Conservation (phyloP, 2,113 vertebrate species). For the Grammomys dolichurus region DNA sequence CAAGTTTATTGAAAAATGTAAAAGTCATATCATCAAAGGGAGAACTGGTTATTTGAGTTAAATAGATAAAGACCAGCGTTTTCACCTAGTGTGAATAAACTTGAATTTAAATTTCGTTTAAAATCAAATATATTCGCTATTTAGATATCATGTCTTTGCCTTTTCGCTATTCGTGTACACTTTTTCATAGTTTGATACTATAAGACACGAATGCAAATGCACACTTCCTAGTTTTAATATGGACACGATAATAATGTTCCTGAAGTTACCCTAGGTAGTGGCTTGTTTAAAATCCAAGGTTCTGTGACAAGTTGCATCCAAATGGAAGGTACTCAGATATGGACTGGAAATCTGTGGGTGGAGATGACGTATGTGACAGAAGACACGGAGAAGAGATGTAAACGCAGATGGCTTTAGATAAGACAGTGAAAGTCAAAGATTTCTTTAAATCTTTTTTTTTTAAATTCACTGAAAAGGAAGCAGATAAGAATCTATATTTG, state of each 20-base stretch:
- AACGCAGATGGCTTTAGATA: constrained; percentile 72
- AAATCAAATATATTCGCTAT: constrained; percentile 13
- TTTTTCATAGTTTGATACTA: constrained; percentile 37
- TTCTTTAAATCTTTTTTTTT: constrained; percentile 65
- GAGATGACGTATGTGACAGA: constrained; percentile 26
- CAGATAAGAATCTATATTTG: constrained; percentile 78
- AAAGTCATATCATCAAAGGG: neutral
- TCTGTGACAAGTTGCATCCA: constrained; percentile 59
- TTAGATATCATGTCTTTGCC: constrained; percentile 5
- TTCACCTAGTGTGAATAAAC: neutral
- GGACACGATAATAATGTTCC: neutral
- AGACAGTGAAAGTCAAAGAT: constrained; percentile 74
- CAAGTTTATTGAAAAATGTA: constrained; percentile 42
- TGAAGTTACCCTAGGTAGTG: constrained; percentile 64
- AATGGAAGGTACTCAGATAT: constrained; percentile 29
- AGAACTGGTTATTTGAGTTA: constrained; percentile 36
- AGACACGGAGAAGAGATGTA: constrained; percentile 50
- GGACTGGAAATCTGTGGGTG: constrained; percentile 70
- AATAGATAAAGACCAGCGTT: constrained; percentile 34
- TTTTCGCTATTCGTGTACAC: neutral
- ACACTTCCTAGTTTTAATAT: constrained; percentile 27
- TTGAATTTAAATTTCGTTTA: neutral
- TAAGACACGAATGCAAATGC: constrained; percentile 39
- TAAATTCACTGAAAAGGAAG: constrained; percentile 62
- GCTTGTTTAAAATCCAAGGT: neutral